Conservation (phyloP, 2,113 vertebrate genomes). For the Aldabrachelys gigantea region DNA sequence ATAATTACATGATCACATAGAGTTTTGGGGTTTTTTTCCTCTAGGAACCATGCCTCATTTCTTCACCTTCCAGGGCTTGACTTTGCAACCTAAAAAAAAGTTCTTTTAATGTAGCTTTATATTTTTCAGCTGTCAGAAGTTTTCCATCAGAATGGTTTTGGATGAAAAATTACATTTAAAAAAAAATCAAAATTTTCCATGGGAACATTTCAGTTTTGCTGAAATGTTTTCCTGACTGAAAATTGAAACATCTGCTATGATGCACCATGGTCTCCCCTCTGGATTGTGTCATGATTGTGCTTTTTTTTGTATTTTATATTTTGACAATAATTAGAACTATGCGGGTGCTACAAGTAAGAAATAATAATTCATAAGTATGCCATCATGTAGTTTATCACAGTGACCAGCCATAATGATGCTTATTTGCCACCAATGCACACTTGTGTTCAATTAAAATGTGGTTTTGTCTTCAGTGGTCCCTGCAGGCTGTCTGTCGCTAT, state of each 20-base stretch:
- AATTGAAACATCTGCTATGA: background rate
- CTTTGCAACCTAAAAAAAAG: background rate
- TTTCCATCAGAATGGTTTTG: background rate
- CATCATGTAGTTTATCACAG: background rate
- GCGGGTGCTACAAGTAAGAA: background rate
- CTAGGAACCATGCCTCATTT: background rate
- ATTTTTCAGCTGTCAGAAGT: background rate
- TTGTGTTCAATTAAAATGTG: too few species aligned
- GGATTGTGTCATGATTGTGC: background rate
- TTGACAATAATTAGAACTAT: too few species aligned
- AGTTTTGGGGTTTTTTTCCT: background rate
- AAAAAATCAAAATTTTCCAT: background rate
- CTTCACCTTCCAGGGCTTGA: background rate
- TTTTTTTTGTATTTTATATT: too few species aligned
- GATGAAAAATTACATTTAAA: background rate
- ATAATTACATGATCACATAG: background rate
- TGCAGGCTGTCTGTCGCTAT: background rate
- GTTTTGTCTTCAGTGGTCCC: too few species aligned
- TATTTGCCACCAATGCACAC: background rate
- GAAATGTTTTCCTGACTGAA: background rate
- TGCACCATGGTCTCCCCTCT: background rate
- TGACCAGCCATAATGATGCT: background rate
- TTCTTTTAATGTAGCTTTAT: background rate
- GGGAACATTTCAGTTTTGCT: background rate
- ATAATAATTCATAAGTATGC: background rate